Base-by-base conservation (phyloP, 1,140 invertebrate genomes). In the Musca vetustissima region DNA sequence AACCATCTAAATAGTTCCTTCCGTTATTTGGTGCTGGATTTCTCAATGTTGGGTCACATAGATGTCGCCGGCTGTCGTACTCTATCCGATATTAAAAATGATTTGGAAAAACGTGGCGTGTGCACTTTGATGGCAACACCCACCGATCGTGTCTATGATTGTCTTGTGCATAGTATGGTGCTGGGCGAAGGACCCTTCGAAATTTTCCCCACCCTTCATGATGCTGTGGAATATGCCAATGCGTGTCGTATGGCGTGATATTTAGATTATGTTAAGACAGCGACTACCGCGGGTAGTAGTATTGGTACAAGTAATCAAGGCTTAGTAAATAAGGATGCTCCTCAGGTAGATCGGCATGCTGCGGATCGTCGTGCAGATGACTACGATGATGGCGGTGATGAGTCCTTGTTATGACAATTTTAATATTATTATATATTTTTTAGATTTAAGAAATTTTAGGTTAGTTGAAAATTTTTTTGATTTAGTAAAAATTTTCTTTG, bases 171-270 rank as follows among this genome's bases (percentile, higher is more conserved):
- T 64, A 79, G 80, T 32, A 77, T 78, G 77, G 74, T 74, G 14
- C 72, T 82, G 7, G 76, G 80, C 21, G 76, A 81, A 22, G 80
- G 80, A 17, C 75, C 78, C 6, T 82, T 82, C 49, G 77, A 79
- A 68, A 76, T 81, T 52, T 82, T 80, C 68, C 75, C 80, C 25
- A 79, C 81, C 6, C 61, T 82, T 19, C 79, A 82, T 66, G 80
- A 82, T 66, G 78, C 80, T 55, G 81, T 82, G 32, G 74, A 80
- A 49, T 82, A 80, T 73, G 74, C 75, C 28, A 77, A 73, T 75
- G 76, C 78, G 48, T 76, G 71, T 70, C 74, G 76, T 17, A 73
- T 74, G 50, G 74, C 75, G 71, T 80, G 73, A 80, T 70, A 73
- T 61, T 21, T 61, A 36, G 28, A 61, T 8, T 43, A 43, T 43